Conservation (phyloP, 2,113 vertebrate genomes). For the Phylloscopus trochiloides region DNA sequence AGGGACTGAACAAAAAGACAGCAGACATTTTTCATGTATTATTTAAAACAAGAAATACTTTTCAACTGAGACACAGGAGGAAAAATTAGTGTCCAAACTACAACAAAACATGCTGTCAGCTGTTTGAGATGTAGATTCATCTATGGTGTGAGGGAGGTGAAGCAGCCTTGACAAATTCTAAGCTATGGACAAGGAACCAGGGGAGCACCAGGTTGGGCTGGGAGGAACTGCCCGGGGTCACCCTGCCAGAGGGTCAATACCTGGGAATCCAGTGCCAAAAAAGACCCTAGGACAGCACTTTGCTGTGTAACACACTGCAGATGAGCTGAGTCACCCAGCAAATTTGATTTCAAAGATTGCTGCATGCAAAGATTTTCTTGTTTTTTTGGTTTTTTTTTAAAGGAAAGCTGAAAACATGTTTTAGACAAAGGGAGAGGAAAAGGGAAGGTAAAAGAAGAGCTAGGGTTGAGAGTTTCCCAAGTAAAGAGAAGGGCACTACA, state of each 20-base stretch:
- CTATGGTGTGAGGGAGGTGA: not conserved
- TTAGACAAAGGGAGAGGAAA: constrained; percentile 54
- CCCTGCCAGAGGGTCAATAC: not conserved
- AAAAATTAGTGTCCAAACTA: constrained; percentile 11
- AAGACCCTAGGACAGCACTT: not conserved
- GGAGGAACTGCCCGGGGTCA: not conserved
- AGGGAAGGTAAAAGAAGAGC: constrained; percentile 35
- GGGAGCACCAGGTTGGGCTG: not conserved
- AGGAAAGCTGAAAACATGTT: constrained; percentile 73
- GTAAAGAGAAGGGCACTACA: constrained; percentile 49
- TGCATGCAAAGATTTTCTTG: not conserved
- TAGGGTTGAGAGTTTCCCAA: constrained; percentile 39
- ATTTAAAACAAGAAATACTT: constrained; percentile 52
- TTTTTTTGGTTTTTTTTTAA: not conserved
- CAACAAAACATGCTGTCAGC: constrained; percentile 65
- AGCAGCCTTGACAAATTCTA: constrained; percentile 7
- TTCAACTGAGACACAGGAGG: constrained; percentile 4
- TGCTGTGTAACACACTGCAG: not conserved
- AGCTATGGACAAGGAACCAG: not conserved
- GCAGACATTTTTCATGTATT: constrained; percentile 23
- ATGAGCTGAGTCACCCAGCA: not conserved
- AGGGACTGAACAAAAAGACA: constrained; percentile 16
- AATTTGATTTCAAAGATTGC: not conserved
- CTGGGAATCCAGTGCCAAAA: not conserved
- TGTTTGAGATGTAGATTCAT: constrained; percentile 31